A percentile compares a stretch with the other conserved stretches of the same genome.
Conservation (phyloP, 2,113 vertebrate genomes). For the Entelurus aequoreus region DNA sequence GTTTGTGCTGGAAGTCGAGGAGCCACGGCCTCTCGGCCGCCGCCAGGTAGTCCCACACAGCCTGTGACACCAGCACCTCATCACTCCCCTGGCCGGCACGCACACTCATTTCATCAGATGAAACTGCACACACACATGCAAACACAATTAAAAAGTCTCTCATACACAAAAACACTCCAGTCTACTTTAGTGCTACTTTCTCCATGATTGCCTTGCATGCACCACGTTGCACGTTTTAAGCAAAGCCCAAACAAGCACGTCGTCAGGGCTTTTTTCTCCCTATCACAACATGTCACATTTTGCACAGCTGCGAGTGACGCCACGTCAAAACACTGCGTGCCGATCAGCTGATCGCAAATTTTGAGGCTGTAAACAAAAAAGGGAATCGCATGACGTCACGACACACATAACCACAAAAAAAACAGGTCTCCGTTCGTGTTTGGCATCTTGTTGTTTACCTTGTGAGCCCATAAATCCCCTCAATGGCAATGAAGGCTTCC, state of each 20-base stretch:
- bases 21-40: constrained; percentile 83
- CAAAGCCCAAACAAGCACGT: background rate
- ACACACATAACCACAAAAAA: constrained; percentile 7
- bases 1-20: constrained; percentile 86
- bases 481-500: constrained; percentile 57
- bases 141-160: constrained; percentile 2
- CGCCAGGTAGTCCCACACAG: constrained; percentile 89
- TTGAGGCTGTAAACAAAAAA: constrained; percentile 67
- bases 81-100: constrained; percentile 82
- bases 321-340: constrained; percentile 16
- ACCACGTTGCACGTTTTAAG: background rate
- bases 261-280: background rate
- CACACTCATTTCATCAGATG: constrained; percentile 79
- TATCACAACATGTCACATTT: background rate
- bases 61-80: constrained; percentile 87
- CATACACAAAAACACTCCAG: background rate
- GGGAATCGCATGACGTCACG: constrained; percentile 23
- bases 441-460: constrained; percentile 55
- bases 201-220: no score
- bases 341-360: constrained; percentile 22
- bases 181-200: background rate
- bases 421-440: background rate
- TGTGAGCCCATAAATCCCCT: constrained; percentile 77
- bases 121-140: constrained; percentile 66
- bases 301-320: constrained; percentile 7